Evolutionary conservation across 1,140 invertebrate species (phyloP), one percentile per base, ranked within the genome.

Genomic region (Polypedilum vanderplanki): DNA sequence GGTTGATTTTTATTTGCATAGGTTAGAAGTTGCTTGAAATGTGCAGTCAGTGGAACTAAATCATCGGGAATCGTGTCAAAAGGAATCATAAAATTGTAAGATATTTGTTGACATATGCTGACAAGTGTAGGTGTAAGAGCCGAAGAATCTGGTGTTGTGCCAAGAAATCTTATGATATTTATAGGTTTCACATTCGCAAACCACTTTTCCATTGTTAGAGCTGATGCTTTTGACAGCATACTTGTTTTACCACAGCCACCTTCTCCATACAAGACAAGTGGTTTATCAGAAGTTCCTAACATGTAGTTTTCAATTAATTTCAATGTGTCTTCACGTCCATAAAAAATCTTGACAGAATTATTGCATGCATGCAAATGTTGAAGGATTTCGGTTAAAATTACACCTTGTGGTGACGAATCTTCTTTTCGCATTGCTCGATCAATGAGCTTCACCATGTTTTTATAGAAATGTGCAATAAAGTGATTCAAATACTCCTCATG

Each of bases 161-260:
- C 97, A 10, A 98, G 87, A 82, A 98, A 99, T 77, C 97, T 86
- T 33, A 98, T 89, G 75, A 98, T 89, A 80, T 94, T 91, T 3
- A 97, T 89, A 3, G 96, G 94, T 77, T 90, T 89, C 3, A 87
- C 88, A 12, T 87, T 87, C 46, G 84, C 80, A 74, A 95, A 90
- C 93, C 93, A 95, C 40, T 85, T 85, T 20, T 84, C 86, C 10
- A 90, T 88, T 0, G 87, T 88, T 82, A 94, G 87, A 74, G 93
- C 92, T 3, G 96, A 94, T 76, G 92, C 92, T 86, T 98, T 98
- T 3, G 97, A 94, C 74, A 99, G 84, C 0, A 99, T 85, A 3
- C 97, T 98, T 3, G 97, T 99, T 85, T 99, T 99, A 1, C 97
- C 97, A 81, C 96, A 98, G 40, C 97, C 97, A 79, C 95, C 86